These are phyloP conservation scores for Formica aserva DNA, from an alignment of 2,888 invertebrate genomes.

Conservation along the genomic window DNA sequence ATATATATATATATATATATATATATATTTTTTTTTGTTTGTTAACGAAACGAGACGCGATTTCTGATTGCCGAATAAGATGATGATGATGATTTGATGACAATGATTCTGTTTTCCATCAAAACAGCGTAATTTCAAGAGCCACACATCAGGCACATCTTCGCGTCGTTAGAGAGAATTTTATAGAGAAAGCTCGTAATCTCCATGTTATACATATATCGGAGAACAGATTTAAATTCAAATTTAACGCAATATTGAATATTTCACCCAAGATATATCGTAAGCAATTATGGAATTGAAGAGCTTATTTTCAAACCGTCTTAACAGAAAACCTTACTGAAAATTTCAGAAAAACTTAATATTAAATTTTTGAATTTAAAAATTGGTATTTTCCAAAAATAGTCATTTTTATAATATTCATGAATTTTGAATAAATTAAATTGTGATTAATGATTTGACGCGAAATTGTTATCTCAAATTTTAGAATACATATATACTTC, in stretches of 20 bases:
- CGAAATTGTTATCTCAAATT: not conserved
- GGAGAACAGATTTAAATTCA: constrained; percentile 13
- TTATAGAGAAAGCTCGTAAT: not conserved
- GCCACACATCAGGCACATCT: constrained; percentile 26
- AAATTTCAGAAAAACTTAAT: not conserved
- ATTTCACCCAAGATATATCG: constrained; percentile 1
- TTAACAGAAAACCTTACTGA: not conserved
- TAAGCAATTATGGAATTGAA: constrained; percentile 14
- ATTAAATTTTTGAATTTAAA: not conserved
- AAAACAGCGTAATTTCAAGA: constrained; percentile 8
- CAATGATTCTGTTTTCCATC: constrained; percentile 15
- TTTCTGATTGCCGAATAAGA: constrained; percentile 46
- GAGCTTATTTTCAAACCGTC: constrained; percentile 36
- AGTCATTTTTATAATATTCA: not conserved
- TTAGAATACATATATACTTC: not conserved
- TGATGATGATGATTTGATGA: constrained; percentile 11
- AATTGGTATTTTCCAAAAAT: not conserved
- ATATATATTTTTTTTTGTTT: constrained; percentile 34
- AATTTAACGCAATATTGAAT: not conserved
- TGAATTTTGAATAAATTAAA: not conserved
- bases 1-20: not conserved
- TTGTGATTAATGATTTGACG: not conserved
- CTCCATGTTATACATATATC: not conserved
- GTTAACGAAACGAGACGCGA: constrained; percentile 56
- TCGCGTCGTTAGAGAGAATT: constrained; percentile 36